phyloP scores from a whole-genome alignment of 2,797 vertebrate genomes.

The Centropyge bicolor region DNA sequence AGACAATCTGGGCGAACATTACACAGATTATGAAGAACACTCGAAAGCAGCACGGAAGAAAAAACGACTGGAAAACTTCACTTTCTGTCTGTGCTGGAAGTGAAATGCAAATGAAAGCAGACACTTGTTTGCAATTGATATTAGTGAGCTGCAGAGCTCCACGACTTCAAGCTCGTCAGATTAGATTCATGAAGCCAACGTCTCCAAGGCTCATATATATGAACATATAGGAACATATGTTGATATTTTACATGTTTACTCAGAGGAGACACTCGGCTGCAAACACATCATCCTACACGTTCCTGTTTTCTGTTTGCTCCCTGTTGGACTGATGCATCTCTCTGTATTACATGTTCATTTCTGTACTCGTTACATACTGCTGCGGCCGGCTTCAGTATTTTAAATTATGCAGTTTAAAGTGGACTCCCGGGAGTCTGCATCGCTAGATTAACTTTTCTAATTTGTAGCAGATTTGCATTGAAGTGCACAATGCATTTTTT shows the following conservation, averaged over 20 bases:
- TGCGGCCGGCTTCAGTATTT: background rate
- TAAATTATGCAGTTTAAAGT: background rate
- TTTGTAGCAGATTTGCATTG: background rate
- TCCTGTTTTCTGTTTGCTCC: background rate
- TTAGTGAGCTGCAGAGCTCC: background rate
- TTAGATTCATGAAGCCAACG: background rate
- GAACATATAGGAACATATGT: background rate
- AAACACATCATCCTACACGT: background rate
- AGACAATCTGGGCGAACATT: background rate
- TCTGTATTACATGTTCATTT: conserved; percentile 8
- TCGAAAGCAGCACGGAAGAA: background rate
- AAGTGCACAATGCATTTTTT: background rate
- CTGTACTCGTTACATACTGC: background rate
- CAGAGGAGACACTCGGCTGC: background rate
- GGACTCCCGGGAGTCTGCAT: background rate
- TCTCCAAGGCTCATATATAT: background rate
- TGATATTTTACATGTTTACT: background rate
- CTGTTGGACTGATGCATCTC: background rate
- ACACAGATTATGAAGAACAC: background rate
- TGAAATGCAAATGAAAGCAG: background rate
- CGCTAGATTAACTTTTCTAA: background rate
- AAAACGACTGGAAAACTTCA: background rate
- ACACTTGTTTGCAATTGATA: background rate
- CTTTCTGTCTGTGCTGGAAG: background rate
- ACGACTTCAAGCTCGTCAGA: background rate